Conservation (phyloP, 92 coral and sea anemone species). For the Scolanthus callimorphus region DNA sequence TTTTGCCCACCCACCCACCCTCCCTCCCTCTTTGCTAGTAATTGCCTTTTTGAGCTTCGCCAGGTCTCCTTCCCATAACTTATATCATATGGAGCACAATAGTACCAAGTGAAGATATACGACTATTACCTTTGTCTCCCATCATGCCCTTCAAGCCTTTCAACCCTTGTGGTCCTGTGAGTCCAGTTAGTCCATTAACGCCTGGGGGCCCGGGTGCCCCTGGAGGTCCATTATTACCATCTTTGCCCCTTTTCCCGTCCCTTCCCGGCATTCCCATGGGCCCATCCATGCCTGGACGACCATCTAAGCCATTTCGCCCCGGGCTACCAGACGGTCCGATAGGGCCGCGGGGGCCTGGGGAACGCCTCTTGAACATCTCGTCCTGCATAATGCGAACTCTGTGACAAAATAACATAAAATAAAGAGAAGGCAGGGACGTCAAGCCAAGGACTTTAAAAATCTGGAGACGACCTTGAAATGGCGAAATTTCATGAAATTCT, state of each 20-base stretch:
- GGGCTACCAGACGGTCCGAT: slow-evolving; percentile 47
- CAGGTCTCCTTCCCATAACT: too few species aligned
- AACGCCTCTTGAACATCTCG: slow-evolving; percentile 16
- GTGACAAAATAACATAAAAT: neutral
- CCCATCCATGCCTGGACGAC: slow-evolving; percentile 66
- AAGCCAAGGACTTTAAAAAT: neutral
- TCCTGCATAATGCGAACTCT: slow-evolving; percentile 44
- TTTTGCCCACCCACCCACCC: too few species aligned
- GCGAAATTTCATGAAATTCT: too few species aligned
- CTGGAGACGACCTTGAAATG: neutral
- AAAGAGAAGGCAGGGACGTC: too few species aligned
- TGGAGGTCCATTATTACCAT: slow-evolving; percentile 55
- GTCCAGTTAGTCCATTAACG: slow-evolving; percentile 60
- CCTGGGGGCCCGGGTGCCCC: slow-evolving; percentile 75
- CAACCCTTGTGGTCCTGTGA: slow-evolving; percentile 42
- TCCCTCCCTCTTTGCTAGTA: too few species aligned
- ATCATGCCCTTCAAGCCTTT: slow-evolving; percentile 43
- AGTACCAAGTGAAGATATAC: too few species aligned
- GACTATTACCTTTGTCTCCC: slow-evolving; percentile 52
- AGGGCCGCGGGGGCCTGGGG: slow-evolving; percentile 39
- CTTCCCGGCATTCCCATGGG: slow-evolving; percentile 72
- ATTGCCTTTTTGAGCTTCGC: too few species aligned
- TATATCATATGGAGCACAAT: too few species aligned
- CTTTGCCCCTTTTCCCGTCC: slow-evolving; percentile 65
- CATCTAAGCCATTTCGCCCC: slow-evolving; percentile 60